Percentiles rank a stretch among this genome's conserved stretches.
phyloP scores from a whole-genome alignment of 2,113 vertebrate genomes.

The Rissa tridactyla region DNA sequence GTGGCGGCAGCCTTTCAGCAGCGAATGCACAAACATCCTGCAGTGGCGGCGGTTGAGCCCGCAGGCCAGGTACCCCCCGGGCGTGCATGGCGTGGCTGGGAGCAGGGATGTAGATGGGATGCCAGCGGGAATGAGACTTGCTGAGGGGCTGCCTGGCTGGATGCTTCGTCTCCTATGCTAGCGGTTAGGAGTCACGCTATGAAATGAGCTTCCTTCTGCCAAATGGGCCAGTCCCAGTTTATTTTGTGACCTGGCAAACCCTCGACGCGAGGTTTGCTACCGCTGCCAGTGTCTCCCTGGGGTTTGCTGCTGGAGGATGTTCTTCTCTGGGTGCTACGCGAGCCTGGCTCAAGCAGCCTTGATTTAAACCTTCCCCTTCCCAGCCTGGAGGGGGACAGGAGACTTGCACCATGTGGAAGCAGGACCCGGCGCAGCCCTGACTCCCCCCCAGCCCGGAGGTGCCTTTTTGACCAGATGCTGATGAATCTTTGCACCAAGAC shows the following conservation, averaged over 20 bases:
- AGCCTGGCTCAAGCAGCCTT: not conserved
- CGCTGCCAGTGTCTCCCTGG: not conserved
- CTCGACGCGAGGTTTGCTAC: not conserved
- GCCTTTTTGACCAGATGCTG: not conserved
- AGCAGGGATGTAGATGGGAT: fast-evolving
- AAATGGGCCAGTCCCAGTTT: not conserved
- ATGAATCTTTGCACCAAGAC: not conserved
- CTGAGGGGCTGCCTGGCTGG: not conserved
- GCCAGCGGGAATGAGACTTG: fast-evolving
- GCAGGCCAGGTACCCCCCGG: fast-evolving
- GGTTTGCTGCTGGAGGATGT: not conserved
- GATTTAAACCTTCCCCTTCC: not conserved
- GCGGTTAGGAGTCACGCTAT: not conserved
- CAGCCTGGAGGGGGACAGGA: not conserved
- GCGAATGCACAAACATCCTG: fast-evolving
- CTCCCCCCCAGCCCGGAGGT: not conserved
- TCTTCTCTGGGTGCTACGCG: not conserved
- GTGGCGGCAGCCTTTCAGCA: not conserved
- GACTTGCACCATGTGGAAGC: not conserved
- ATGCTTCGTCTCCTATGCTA: not conserved
- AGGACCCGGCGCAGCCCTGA: not conserved
- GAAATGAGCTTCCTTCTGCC: not conserved
- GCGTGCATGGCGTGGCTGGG: fast-evolving
- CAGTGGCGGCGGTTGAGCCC: fast-evolving
- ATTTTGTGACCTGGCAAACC: not conserved